phyloP scores from a whole-genome alignment of 2,113 vertebrate genomes.

The Gallinago jamesoni region DNA sequence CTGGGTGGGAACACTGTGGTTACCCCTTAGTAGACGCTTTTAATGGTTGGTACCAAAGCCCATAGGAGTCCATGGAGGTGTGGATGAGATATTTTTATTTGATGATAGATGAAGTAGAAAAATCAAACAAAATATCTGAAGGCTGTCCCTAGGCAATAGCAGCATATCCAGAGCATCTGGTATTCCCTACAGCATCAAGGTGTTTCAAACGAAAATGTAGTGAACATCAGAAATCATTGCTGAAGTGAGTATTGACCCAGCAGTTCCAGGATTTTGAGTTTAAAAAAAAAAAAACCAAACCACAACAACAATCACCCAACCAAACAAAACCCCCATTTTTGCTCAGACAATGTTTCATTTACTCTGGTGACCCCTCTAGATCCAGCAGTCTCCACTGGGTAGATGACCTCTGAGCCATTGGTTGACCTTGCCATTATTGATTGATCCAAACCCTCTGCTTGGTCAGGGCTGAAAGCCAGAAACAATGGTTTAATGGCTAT shows the following conservation, averaged over 20 bases:
- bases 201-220: neutral
- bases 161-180: slow-evolving; percentile 1
- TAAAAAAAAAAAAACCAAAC: neutral
- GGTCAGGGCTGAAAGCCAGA: neutral
- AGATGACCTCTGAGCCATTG: neutral
- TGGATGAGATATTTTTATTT: neutral
- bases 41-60: neutral
- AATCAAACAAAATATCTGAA: neutral
- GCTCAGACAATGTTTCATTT: neutral
- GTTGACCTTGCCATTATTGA: neutral
- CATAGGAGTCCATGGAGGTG: neutral
- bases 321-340: neutral
- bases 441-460: neutral
- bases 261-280: neutral
- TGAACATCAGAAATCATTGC: neutral
- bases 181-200: neutral
- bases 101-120: neutral
- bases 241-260: neutral
- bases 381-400: neutral
- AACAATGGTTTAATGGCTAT: neutral
- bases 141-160: neutral
- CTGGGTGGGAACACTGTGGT: neutral
- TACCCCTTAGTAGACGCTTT: neutral
- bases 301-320: no score
- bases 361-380: neutral